Evolutionary conservation across 2,113 vertebrate genomes (phyloP).

Genomic region (Cariama cristata): DNA sequence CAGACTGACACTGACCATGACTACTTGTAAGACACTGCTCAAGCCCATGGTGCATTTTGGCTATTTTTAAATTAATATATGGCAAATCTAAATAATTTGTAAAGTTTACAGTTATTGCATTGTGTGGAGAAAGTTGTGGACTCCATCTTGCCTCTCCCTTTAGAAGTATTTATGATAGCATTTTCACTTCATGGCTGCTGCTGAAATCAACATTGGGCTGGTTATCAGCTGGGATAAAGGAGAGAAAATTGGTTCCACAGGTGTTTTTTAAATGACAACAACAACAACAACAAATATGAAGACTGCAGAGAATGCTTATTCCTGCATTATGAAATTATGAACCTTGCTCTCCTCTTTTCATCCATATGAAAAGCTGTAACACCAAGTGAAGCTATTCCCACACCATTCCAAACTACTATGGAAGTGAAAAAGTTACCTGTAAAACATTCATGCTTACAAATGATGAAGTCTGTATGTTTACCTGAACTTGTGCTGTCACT

Average conservation of each 20-base stretch:
- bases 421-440: neutral
- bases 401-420: neutral
- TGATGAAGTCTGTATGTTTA: neutral
- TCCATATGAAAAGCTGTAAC: neutral
- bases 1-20: neutral
- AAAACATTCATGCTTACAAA: neutral
- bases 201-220: neutral
- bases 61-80: neutral
- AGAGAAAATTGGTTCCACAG: neutral
- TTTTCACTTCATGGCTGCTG: neutral
- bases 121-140: neutral
- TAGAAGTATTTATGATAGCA: neutral
- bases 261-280: neutral
- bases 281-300: neutral
- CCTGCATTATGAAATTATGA: neutral
- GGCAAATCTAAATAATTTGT: neutral
- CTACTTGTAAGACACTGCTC: neutral
- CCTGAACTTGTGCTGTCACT: neutral
- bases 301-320: neutral
- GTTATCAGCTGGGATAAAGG: neutral
- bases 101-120: neutral
- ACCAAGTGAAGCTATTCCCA: neutral
- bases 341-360: neutral
- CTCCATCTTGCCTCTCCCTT: neutral
- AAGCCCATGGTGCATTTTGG: neutral